Base-by-base conservation (phyloP, 2,113 vertebrate species). In the Coregonus clupeaformis region DNA sequence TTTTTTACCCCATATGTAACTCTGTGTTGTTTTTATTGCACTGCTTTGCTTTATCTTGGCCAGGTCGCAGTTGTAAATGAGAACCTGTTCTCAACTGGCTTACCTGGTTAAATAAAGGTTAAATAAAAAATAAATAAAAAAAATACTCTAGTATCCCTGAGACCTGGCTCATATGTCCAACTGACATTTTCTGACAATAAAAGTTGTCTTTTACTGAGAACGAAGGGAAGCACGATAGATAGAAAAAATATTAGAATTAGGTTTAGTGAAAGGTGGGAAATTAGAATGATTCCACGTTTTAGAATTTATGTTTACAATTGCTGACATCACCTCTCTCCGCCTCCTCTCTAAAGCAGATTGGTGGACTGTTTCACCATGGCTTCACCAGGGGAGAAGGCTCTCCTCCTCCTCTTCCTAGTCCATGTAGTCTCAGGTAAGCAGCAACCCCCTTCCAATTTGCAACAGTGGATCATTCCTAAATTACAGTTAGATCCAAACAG, bases 391-490 rank as follows among this genome's bases (percentile, higher is more conserved):
- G 72, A 77, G 63, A 62, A 36, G 0, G 16, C 67, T 24, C 22
- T 83, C 13, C 27, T 84, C 42, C 70, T 86, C 0, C 80, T 89
- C 20, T 18, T 78, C 6, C 1, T 81, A 64, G 11, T 77, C 71
- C 77, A 70, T 64, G 42, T 57, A 62, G 65, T 30, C 29, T 55
- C 77, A 0, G 85, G 90, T 91, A 77, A 82, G 75, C 62, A 71
- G 0, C 66, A 32, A 32, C 18, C 52, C 16, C 3, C 52, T 42
- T 3, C 36, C 36, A 42, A 11, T 42, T 42, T 42, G 36, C 36
- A 42, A 42, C 36, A 42, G 36, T 42, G 36, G 36, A 42, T 42
- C 36, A 12, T 42, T 42, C 9, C 2, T 55, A 20, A 20, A 18
- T 55, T 55, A 55, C 20, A 55, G 16, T 55, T 20, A 62, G 22